Evolutionary conservation across 2,113 vertebrate genomes (phyloP).

Genomic region (Apteryx owenii): DNA sequence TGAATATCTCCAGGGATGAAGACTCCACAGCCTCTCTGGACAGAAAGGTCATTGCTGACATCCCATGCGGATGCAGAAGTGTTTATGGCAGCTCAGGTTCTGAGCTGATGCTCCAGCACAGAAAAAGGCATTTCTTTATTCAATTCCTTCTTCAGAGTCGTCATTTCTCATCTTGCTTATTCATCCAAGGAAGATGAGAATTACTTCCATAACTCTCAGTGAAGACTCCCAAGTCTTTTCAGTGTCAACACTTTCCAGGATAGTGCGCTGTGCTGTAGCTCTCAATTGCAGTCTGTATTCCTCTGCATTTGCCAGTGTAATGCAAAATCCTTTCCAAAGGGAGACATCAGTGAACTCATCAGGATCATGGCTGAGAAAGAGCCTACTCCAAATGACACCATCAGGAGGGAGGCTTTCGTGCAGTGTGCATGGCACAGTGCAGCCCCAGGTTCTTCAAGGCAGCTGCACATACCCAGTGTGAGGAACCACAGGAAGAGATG

Average conservation of each 20-base stretch:
- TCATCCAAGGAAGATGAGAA: neutral
- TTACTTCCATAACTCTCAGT: neutral
- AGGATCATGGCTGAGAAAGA: neutral
- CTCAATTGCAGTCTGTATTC: neutral
- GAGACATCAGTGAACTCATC: neutral
- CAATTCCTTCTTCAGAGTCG: neutral
- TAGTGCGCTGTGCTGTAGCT: neutral
- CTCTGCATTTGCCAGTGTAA: neutral
- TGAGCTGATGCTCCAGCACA: neutral
- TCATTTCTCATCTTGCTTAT: neutral
- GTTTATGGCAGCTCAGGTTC: neutral
- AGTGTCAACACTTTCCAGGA: neutral
- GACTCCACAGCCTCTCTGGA: neutral
- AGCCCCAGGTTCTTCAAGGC: neutral
- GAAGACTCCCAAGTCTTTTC: neutral
- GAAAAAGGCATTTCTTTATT: neutral
- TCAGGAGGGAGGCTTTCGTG: neutral
- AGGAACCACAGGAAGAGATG: neutral
- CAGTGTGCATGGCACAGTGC: neutral
- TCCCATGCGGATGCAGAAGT: accelerated
- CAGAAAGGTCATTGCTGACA: neutral
- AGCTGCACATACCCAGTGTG: neutral
- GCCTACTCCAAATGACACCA: neutral
- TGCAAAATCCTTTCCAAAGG: neutral
- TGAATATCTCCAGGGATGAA: neutral